These are phyloP conservation scores for Mylabris sibirica DNA, from an alignment of 2,888 invertebrate species.

Conservation along the genomic window DNA sequence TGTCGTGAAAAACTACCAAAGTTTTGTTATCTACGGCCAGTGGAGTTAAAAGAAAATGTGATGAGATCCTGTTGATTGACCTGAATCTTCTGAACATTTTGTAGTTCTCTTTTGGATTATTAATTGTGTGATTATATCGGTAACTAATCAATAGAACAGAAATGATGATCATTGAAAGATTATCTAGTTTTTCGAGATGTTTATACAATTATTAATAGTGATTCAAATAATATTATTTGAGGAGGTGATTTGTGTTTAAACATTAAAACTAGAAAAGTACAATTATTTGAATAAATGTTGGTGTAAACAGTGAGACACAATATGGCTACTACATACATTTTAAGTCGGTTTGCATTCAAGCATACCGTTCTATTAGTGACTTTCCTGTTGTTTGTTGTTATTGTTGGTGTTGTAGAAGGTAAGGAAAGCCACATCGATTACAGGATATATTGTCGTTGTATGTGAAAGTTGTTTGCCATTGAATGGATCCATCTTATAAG, in stretches of 20 bases:
- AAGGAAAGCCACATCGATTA: conserved; percentile 15
- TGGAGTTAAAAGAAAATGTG: conserved; percentile 15
- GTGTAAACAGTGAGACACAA: conserved; percentile 42
- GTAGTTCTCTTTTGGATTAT: background rate
- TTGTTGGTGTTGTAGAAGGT: conserved; percentile 27
- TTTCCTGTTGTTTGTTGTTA: conserved; percentile 24
- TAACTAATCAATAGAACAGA: background rate
- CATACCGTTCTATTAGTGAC: conserved; percentile 35
- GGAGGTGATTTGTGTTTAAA: conserved; percentile 18
- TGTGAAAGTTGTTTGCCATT: conserved; percentile 24
- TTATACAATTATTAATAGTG: background rate
- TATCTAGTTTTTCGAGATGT: background rate
- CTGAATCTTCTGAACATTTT: conserved; percentile 8
- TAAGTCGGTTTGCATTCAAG: conserved; percentile 38
- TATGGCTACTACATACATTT: conserved; percentile 45
- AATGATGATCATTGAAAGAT: background rate
- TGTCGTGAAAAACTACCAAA: too few relatives aligned
- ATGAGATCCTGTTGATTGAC: conserved; percentile 29
- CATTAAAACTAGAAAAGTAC: conserved; percentile 22
- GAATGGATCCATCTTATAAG: background rate
- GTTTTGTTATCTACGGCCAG: background rate
- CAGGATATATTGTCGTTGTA: conserved; percentile 19
- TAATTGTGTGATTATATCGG: background rate
- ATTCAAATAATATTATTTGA: background rate
- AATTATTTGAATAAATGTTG: conserved; percentile 41